These are phyloP conservation scores for Cyanistes caeruleus DNA, from an alignment of 2,113 vertebrate genomes.

Conservation along the genomic window DNA sequence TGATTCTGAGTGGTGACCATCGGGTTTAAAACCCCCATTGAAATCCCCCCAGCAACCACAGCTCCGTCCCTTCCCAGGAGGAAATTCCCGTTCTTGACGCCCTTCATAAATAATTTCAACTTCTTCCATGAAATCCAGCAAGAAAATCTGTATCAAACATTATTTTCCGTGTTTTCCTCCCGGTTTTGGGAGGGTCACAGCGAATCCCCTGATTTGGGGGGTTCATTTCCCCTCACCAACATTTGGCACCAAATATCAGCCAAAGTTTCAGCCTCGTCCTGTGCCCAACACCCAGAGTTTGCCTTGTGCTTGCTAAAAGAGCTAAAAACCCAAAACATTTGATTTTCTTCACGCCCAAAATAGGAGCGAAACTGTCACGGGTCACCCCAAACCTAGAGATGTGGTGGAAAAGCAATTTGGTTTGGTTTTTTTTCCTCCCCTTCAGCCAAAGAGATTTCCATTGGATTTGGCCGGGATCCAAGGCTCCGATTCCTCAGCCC, in stretches of 20 bases:
- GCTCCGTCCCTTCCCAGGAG: background rate
- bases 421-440: background rate
- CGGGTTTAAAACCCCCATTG: background rate
- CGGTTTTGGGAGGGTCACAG: background rate
- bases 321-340: background rate
- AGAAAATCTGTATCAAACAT: background rate
- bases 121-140: background rate
- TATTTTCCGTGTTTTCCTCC: background rate
- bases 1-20: background rate
- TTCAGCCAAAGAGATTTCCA: slow-evolving; percentile 56
- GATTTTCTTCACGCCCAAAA: background rate
- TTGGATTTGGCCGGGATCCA: slow-evolving; percentile 71
- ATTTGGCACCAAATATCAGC: background rate
- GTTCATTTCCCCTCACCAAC: background rate
- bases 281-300: rapidly evolving
- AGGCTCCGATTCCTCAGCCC: slow-evolving; percentile 65
- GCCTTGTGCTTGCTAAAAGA: background rate
- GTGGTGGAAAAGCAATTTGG: slow-evolving; percentile 36
- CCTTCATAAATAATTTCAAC: background rate
- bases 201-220: rapidly evolving
- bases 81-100: background rate
- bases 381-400: background rate
- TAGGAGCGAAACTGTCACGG: background rate
- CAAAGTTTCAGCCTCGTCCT: rapidly evolving
- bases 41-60: background rate